Percentiles rank a stretch among this genome's conserved stretches.
phyloP scores from a whole-genome alignment of 2,797 vertebrate species.

The Tokudaia tokunoshimensis region DNA sequence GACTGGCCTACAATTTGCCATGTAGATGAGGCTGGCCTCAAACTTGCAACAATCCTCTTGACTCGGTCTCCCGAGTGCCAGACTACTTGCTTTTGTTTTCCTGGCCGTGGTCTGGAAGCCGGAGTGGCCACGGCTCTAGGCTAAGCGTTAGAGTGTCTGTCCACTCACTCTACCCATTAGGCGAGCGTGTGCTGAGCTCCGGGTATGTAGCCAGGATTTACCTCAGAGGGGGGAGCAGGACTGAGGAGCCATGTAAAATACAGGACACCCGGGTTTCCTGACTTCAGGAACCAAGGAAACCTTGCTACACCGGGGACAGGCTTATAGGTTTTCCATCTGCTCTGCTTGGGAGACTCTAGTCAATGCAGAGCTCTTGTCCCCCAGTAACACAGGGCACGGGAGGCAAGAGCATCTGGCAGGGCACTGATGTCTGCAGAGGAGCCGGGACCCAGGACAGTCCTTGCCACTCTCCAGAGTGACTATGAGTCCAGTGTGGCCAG shows the following conservation, averaged over 20 bases:
- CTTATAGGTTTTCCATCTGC: neutral
- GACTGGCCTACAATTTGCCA: neutral
- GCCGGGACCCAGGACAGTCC: neutral
- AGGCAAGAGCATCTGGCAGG: neutral
- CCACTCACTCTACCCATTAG: neutral
- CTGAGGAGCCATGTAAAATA: neutral
- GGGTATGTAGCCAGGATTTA: neutral
- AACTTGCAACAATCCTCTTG: neutral
- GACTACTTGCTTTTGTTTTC: neutral
- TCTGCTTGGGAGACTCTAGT: neutral
- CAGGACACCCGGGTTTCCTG: neutral
- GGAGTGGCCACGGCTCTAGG: neutral
- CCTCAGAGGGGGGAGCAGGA: neutral
- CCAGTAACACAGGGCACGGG: no score
- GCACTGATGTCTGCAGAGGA: neutral
- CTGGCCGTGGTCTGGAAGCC: neutral
- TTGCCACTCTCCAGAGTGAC: accelerated
- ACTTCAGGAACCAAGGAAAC: constrained; percentile 2
- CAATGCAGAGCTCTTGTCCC: neutral
- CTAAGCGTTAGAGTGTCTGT: neutral
- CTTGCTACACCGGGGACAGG: neutral
- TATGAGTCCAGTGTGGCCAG: no score
- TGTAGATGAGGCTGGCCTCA: neutral
- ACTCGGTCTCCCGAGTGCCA: neutral
- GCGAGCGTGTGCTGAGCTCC: neutral